Percentiles rank a stretch among this genome's conserved stretches.
These are phyloP conservation scores for Caenorhabditis brenneri DNA, from an alignment of 1,140 invertebrate genomes.

Conservation along the genomic window DNA sequence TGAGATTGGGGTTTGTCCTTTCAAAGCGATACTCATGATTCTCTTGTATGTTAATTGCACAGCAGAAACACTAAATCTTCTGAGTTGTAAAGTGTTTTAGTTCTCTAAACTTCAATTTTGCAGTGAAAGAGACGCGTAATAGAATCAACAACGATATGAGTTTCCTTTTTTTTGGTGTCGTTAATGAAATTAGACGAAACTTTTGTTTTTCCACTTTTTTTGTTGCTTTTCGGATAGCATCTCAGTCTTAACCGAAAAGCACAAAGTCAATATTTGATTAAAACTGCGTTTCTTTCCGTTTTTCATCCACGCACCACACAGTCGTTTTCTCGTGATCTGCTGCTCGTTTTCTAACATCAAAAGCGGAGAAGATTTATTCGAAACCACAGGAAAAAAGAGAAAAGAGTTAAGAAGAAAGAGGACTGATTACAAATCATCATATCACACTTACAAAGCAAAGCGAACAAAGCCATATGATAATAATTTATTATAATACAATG, in stretches of 20 bases:
- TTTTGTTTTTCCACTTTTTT: background rate
- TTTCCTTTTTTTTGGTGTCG: background rate
- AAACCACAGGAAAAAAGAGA: background rate
- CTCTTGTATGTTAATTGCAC: too few relatives aligned
- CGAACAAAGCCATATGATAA: background rate
- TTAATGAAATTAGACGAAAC: background rate
- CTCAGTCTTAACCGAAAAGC: slow-evolving; percentile 3
- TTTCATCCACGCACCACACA: background rate
- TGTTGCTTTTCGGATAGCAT: background rate
- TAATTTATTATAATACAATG: slow-evolving; percentile 33
- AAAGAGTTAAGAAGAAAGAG: background rate
- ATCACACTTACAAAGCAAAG: slow-evolving; percentile 35
- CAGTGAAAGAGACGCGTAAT: too few relatives aligned
- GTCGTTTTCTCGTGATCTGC: slow-evolving; percentile 12
- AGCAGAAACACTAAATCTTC: too few relatives aligned
- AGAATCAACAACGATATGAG: too few relatives aligned
- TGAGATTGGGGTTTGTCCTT: too few relatives aligned
- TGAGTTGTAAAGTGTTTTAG: too few relatives aligned
- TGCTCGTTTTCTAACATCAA: background rate
- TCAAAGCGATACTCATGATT: too few relatives aligned
- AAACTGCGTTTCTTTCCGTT: slow-evolving; percentile 12
- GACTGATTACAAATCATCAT: slow-evolving; percentile 13
- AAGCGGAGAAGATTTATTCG: slow-evolving; percentile 30
- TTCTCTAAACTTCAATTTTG: too few relatives aligned
- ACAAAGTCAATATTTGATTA: slow-evolving; percentile 42